Conservation (phyloP, 2,113 vertebrate species). For the Pardalotus punctatus region DNA sequence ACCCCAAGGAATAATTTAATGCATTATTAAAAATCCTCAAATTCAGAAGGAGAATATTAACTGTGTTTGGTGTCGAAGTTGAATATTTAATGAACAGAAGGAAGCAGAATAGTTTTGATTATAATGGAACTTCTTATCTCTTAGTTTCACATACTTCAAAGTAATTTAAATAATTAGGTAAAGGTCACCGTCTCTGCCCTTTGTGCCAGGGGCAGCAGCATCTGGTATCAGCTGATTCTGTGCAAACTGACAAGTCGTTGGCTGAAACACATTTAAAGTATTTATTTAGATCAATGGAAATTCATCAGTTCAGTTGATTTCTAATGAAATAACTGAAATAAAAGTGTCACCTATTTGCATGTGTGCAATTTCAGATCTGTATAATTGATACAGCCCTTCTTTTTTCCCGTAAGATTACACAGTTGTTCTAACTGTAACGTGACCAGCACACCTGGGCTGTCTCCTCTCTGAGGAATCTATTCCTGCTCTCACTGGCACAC, state of each 20-base stretch:
- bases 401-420: not conserved
- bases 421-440: not conserved
- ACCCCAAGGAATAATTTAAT: conserved; percentile 29
- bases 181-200: not conserved
- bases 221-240: not conserved
- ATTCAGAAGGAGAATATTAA: conserved; percentile 22
- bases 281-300: not conserved
- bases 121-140: not conserved
- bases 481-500: not conserved
- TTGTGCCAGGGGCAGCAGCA: not conserved
- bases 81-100: not conserved
- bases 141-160: not conserved
- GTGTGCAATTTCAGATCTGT: not conserved
- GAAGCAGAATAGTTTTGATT: not conserved
- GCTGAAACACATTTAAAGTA: not conserved
- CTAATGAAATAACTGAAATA: not conserved
- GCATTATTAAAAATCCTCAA: conserved; percentile 15
- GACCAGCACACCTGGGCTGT: too few species aligned
- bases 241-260: not conserved
- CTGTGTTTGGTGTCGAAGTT: not conserved
- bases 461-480: not conserved
- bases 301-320: not conserved
- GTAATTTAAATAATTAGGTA: not conserved
- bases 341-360: not conserved
- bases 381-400: not conserved